These are phyloP conservation scores for Troglohyphantes excavatus DNA, from an alignment of 2,888 invertebrate genomes.

Conservation along the genomic window DNA sequence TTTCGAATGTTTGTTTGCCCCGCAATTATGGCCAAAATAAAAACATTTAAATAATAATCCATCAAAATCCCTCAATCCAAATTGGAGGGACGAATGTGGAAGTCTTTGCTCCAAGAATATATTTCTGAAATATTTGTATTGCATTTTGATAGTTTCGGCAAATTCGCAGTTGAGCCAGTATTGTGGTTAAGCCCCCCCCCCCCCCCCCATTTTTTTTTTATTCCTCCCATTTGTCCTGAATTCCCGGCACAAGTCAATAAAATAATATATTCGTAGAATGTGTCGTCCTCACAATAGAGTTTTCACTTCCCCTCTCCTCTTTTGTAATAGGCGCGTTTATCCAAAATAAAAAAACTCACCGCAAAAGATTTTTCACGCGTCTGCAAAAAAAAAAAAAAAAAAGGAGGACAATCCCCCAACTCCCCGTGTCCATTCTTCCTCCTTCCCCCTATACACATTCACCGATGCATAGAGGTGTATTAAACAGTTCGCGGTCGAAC, in stretches of 20 bases:
- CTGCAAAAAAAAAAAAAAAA: neutral
- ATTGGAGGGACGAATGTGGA: too few species aligned
- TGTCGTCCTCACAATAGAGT: neutral
- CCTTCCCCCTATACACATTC: neutral
- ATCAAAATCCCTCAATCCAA: too few species aligned
- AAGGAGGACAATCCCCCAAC: neutral
- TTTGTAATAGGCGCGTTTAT: neutral
- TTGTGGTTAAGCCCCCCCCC: neutral
- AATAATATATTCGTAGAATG: neutral
- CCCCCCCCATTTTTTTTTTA: neutral
- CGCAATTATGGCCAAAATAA: too few species aligned
- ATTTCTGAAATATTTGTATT: too few species aligned
- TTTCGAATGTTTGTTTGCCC: too few species aligned
- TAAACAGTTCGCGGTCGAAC: slow-evolving; percentile 52
- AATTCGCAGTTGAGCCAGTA: neutral
- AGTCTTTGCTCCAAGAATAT: too few species aligned
- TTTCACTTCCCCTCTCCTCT: neutral
- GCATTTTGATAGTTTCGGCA: too few species aligned
- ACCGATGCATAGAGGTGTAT: slow-evolving; percentile 57
- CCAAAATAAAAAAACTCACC: neutral
- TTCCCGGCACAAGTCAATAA: neutral
- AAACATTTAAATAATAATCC: too few species aligned
- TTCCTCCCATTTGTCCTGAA: neutral
- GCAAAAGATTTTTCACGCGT: neutral
- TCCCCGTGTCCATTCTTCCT: neutral